These are phyloP conservation scores for Melipona quadrifasciata DNA, from an alignment of 1,140 invertebrate species.

Conservation along the genomic window DNA sequence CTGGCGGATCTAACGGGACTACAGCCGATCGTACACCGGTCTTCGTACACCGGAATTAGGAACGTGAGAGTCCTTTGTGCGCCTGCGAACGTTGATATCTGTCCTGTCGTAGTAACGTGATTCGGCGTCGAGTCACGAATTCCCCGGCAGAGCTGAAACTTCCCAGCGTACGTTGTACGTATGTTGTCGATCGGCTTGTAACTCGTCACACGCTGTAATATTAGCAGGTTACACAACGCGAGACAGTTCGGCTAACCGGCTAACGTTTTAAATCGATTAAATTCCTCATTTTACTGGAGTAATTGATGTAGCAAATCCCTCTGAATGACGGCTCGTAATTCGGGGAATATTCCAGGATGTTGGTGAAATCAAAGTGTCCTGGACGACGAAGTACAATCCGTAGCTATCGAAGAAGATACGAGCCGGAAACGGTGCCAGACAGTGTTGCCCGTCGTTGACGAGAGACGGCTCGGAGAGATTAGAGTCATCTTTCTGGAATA, in stretches of 20 bases:
- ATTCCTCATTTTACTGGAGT: too few species aligned
- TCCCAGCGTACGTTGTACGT: neutral
- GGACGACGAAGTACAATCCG: neutral
- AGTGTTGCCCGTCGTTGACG: conserved; percentile 24
- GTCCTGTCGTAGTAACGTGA: conserved; percentile 9
- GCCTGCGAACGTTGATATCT: conserved; percentile 34
- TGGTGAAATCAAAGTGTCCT: neutral
- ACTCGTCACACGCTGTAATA: neutral
- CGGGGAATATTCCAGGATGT: neutral
- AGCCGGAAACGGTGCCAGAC: conserved; percentile 31
- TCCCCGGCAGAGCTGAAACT: neutral
- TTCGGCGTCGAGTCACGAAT: neutral
- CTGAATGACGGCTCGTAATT: neutral
- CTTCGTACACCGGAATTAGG: conserved; percentile 40
- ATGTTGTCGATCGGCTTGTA: neutral
- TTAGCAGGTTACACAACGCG: too few species aligned
- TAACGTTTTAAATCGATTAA: neutral
- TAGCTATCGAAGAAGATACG: conserved; percentile 36
- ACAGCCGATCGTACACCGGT: conserved; percentile 14
- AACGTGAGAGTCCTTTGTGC: conserved; percentile 26
- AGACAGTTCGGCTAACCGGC: neutral
- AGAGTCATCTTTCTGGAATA: conserved; percentile 66
- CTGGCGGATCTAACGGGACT: conserved; percentile 12
- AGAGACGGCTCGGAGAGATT: conserved; percentile 52
- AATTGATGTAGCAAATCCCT: too few species aligned